Evolutionary conservation across 1,140 invertebrate species (phyloP), one percentile per base, ranked within the genome.

Genomic region (Lucilia cuprina): DNA sequence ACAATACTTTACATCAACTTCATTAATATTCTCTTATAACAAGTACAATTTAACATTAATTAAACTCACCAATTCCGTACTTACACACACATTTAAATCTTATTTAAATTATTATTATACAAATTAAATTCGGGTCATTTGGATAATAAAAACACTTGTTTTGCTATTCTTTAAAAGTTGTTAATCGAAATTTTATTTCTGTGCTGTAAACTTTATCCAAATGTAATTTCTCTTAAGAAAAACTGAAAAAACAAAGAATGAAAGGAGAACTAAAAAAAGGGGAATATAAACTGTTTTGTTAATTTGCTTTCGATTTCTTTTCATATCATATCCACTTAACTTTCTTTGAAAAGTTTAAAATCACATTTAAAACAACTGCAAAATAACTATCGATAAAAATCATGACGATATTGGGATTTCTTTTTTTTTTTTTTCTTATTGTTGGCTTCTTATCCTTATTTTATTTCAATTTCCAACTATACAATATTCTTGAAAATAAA

Each of bases 321-420:
- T 25, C 19, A 70, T 3, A 25, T 70, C n/a, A 7, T 10, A 21
- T 70, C 65, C 19, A 70, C 21, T 70, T 70, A 12, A 21, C 21
- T 19, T 21, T 19, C 65, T 70, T 70, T 21, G n/a, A n/a, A 70
- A 70, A 70, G 65, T 25, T 70, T 70, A 70, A 70, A 70, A 70
- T 70, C 65, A 21, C 65, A 70, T 70, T 70, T 70, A 70, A 70
- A 70, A 70, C 65, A 70, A 70, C n/a, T 70, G 19, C 19, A 70
- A 19, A 70, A 70, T 70, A 70, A 70, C 65, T 70, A 70, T 70
- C 65, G 65, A 70, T 70, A 70, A 70, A 70, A 70, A 70, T 70
- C 19, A 60, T 60, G 14, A 60, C 55, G n/a, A 60, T 60, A n/a
- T 60, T 17, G 55, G 55, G 55, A 60, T 60, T 60, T n/a, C 55